A percentile compares a stretch with the other conserved stretches of the same genome.
Conservation (phyloP, 2,797 vertebrate species). For the Rousettus madagascariensis region DNA sequence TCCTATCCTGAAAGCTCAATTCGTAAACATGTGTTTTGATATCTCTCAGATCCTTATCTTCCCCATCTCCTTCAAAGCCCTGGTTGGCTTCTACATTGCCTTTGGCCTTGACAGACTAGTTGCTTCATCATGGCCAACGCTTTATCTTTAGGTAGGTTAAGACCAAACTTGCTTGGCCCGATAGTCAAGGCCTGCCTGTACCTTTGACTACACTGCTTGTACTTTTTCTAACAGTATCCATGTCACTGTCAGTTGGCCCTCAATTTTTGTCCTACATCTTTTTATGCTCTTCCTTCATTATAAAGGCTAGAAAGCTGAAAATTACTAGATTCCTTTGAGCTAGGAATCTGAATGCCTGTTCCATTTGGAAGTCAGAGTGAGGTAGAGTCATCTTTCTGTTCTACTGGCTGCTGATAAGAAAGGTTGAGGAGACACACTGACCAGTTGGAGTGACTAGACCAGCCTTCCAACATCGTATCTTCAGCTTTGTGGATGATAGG, state of each 20-base stretch:
- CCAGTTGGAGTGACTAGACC: neutral
- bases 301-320: neutral
- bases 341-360: neutral
- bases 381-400: neutral
- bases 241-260: neutral
- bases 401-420: neutral
- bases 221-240: neutral
- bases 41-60: neutral
- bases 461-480: neutral
- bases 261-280: neutral
- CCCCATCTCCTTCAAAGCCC: neutral
- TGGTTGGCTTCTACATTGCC: neutral
- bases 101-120: neutral
- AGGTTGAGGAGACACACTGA: neutral
- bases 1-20: neutral
- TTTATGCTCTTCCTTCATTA: neutral
- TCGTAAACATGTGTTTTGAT: neutral
- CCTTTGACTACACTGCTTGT: neutral
- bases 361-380: neutral
- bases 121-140: neutral
- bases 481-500: neutral
- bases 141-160: neutral
- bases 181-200: neutral
- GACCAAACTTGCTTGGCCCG: neutral
- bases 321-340: constrained; percentile 59